Conservation (phyloP, 2,113 vertebrate genomes). For the Peromyscus polionotus region DNA sequence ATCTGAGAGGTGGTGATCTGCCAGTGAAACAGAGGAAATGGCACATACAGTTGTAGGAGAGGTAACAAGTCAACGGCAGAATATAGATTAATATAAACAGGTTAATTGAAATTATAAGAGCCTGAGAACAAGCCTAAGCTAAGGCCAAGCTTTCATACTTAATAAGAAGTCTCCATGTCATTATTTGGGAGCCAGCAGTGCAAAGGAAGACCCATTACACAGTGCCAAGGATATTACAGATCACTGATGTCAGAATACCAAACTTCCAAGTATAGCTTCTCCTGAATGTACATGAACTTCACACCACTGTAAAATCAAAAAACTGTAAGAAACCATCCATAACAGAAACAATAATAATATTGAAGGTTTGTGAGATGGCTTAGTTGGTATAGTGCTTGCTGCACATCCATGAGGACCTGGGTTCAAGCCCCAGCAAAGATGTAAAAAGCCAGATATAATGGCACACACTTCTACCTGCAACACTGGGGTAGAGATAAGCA, state of each 20-base stretch:
- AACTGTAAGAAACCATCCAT: not conserved
- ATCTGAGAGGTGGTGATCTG: no score
- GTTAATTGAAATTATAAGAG: no score
- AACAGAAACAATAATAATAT: not conserved
- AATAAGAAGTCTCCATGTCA: no score
- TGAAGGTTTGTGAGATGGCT: no score
- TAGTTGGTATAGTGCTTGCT: not conserved
- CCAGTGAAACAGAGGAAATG: no score
- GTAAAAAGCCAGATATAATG: not conserved
- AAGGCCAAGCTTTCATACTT: no score
- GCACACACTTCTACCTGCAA: not conserved
- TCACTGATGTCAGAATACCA: not conserved
- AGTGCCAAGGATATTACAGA: not conserved
- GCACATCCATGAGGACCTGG: fast-evolving
- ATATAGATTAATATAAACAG: no score
- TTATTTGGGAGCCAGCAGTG: no score
- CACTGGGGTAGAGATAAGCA: not conserved
- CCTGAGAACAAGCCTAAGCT: no score
- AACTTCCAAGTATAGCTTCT: not conserved
- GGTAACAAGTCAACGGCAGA: no score
- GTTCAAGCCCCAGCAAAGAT: not conserved
- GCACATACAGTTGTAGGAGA: no score
- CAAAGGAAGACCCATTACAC: no score
- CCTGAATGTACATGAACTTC: not conserved
- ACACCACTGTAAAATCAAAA: not conserved